Percentiles rank a stretch among this genome's conserved stretches.
Evolutionary conservation across 2,797 vertebrate genomes (phyloP).

Genomic region (Microctenopoma stevenorrisi): DNA sequence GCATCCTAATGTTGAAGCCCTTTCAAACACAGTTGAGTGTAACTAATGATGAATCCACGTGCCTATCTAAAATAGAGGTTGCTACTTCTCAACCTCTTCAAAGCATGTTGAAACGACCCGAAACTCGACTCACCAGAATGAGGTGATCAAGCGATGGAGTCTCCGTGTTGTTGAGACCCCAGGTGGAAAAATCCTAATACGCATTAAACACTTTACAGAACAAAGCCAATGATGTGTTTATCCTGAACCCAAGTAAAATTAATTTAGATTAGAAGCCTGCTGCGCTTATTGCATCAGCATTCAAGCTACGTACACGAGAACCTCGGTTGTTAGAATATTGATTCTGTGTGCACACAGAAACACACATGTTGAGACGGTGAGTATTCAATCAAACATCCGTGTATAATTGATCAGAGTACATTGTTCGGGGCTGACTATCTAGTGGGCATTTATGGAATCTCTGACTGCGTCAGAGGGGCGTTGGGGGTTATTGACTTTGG

Average conservation of each 20-base stretch:
- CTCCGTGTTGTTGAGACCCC: too few species aligned
- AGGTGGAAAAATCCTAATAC: neutral
- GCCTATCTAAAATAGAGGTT: conserved; percentile 2
- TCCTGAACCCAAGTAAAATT: conserved; percentile 2
- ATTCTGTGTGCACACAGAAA: conserved; percentile 18
- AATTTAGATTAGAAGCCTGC: conserved; percentile 24
- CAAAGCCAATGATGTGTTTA: conserved; percentile 14
- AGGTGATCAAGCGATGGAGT: conserved; percentile 1
- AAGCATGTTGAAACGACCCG: conserved; percentile 31
- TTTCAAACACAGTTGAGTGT: neutral
- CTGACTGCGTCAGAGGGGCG: conserved; percentile 46
- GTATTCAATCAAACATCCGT: conserved; percentile 70
- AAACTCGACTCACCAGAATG: conserved; percentile 23
- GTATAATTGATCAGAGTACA: conserved; percentile 68
- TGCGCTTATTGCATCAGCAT: conserved; percentile 33
- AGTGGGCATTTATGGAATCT: conserved; percentile 50
- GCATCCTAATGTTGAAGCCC: conserved; percentile 32
- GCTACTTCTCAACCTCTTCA: neutral
- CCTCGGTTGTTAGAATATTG: conserved; percentile 47
- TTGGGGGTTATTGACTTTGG: conserved; percentile 66
- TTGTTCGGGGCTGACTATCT: conserved; percentile 45
- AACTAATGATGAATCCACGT: neutral
- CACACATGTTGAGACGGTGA: conserved; percentile 41
- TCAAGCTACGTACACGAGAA: neutral
- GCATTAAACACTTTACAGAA: neutral